Evolutionary conservation across 2,113 vertebrate species (phyloP), one percentile per base, ranked within the genome.

Genomic region (Pelmatolapia mariae): DNA sequence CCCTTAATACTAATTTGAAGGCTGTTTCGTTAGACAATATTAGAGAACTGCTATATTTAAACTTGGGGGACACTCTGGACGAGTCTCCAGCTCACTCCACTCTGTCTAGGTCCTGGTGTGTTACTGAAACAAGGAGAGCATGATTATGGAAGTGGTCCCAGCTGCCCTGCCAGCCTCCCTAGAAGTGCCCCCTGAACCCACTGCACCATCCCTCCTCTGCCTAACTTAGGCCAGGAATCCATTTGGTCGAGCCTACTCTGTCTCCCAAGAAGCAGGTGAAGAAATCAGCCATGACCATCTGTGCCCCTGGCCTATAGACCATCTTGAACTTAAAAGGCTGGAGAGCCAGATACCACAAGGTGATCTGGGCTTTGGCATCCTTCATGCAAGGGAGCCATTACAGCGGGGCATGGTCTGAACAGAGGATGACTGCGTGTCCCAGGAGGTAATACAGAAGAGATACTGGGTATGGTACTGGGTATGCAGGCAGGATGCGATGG

Each of bases 41-140:
- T 43, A 45, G 40, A 73, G 68, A 45, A 24, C 68, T 26, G 22
- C 68, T 73, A 45, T 45, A 73, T 47, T 76, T 76, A 47, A 47
- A 18, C 13, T 36, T 63, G 33, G 33, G 33, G 33, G 33, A 68
- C 33, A 68, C 33, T 66, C 61, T 22, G 33, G 61, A 38, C 10
- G 1, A 38, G 11, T 38, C 4, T 38, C 33, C 61, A 68, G 11
- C 10, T 68, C 61, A 68, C 11, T 22, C 33, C 33, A 8, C 61
- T 66, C 33, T n/a, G 18, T 66, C 33, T 66, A 66, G 61, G 0
- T 66, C 61, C 33, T 22, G 19, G 3, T n/a, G 19, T 38, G 61
- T 68, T 68, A 68, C 33, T 68, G 61, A 38, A 68, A 68, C 61
- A 0, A 38, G 19, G 4, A 68, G 33, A 68, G 0, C 33, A 38